Evolutionary conservation across 2,888 invertebrate genomes (phyloP).

Genomic region (Dascillus cervinus): DNA sequence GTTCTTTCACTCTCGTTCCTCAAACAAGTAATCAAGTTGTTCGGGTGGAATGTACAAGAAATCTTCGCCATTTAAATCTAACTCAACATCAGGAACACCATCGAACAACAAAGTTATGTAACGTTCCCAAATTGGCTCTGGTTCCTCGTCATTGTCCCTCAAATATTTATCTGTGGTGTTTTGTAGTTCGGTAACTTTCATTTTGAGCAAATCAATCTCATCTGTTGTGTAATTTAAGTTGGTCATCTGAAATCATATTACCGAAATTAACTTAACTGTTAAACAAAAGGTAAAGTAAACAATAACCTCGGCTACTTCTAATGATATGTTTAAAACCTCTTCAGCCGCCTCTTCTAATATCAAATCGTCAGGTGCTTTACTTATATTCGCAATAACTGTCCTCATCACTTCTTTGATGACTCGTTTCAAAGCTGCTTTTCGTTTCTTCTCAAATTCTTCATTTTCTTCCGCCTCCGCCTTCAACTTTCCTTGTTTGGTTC

Average conservation of each 20-base stretch:
- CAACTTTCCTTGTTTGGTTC: slow-evolving; percentile 36
- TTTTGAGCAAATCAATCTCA: slow-evolving; percentile 46
- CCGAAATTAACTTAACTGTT: background rate
- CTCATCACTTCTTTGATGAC: slow-evolving; percentile 29
- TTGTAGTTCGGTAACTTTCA: slow-evolving; percentile 53
- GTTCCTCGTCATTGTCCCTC: slow-evolving; percentile 44
- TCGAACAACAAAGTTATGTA: slow-evolving; percentile 58
- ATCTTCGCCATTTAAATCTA: slow-evolving; percentile 42
- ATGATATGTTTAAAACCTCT: slow-evolving; percentile 47
- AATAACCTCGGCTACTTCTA: slow-evolving; percentile 49
- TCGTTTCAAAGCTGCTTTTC: slow-evolving; percentile 19
- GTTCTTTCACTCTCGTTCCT: slow-evolving; percentile 50
- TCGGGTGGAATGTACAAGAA: slow-evolving; percentile 42
- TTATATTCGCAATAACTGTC: slow-evolving; percentile 30
- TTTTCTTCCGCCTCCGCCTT: slow-evolving; percentile 31
- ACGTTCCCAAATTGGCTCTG: slow-evolving; percentile 52
- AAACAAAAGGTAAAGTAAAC: background rate
- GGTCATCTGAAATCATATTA: background rate
- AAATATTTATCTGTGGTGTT: slow-evolving; percentile 52
- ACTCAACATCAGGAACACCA: slow-evolving; percentile 44
- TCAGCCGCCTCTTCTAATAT: slow-evolving; percentile 43
- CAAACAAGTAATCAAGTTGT: slow-evolving; percentile 61
- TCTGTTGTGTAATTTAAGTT: slow-evolving; percentile 26
- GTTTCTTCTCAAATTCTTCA: slow-evolving; percentile 22
- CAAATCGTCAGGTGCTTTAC: slow-evolving; percentile 37